These are phyloP conservation scores for Aleiodes testaceus DNA, from an alignment of 2,888 invertebrate species.

Conservation along the genomic window DNA sequence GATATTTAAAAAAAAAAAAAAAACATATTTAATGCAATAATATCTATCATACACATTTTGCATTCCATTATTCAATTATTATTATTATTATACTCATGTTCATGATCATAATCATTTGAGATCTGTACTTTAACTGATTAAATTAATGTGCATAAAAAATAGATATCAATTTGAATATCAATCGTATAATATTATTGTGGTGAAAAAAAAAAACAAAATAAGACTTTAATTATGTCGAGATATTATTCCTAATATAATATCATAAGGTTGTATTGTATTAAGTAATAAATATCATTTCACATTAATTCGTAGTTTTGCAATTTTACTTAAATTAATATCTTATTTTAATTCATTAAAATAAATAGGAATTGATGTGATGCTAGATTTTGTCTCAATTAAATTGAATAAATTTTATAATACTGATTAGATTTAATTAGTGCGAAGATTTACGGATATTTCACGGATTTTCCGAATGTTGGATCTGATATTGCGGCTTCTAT, in stretches of 20 bases:
- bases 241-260: constrained; percentile 19
- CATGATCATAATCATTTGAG: background rate
- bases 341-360: background rate
- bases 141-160: constrained; percentile 3
- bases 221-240: constrained; percentile 21
- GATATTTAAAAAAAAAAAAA: background rate
- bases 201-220: background rate
- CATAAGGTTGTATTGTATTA: constrained; percentile 26
- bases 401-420: background rate
- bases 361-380: too few relatives aligned
- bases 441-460: constrained; percentile 36
- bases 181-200: background rate
- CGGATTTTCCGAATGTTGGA: constrained; percentile 66
- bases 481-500: constrained; percentile 79
- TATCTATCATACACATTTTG: background rate
- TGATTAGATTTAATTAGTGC: background rate
- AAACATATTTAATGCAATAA: constrained; percentile 4
- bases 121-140: constrained; percentile 23
- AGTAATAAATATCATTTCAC: constrained; percentile 19
- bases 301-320: background rate
- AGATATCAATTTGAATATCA: background rate
- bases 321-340: background rate
- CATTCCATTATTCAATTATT: background rate
- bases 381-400: background rate
- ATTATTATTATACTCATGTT: background rate